Percentiles rank a stretch among this genome's conserved stretches.
Evolutionary conservation across 1,140 invertebrate genomes (phyloP).

Genomic region (Metopolophium dirhodum): DNA sequence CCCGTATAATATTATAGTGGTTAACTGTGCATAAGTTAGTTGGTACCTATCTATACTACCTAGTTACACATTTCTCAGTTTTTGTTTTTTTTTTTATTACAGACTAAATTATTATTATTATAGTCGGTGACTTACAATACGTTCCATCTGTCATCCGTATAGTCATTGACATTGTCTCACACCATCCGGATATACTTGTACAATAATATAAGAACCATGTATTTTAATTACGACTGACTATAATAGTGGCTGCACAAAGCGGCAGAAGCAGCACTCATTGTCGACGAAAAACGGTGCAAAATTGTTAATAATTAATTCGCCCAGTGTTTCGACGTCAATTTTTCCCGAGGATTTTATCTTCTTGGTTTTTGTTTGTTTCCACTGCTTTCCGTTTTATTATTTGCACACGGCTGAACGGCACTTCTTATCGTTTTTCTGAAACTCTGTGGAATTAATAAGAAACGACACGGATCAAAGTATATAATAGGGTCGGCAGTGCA

Average conservation of each 20-base stretch:
- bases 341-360: not conserved
- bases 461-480: not conserved
- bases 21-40: no score
- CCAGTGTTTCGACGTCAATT: not conserved
- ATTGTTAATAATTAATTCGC: constrained; percentile 8
- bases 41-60: no score
- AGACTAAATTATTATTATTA: not conserved
- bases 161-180: not conserved
- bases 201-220: not conserved
- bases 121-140: not conserved
- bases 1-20: no score
- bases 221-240: not conserved
- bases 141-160: not conserved
- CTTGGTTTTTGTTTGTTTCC: constrained; percentile 3
- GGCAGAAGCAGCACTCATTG: not conserved
- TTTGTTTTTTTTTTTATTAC: no score
- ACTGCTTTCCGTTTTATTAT: not conserved
- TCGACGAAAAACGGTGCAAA: constrained; percentile 11
- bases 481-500: not conserved
- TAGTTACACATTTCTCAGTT: no score
- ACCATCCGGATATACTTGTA: not conserved
- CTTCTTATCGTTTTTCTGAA: not conserved
- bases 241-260: not conserved
- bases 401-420: not conserved
- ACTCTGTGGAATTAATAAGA: not conserved